Base-by-base conservation (phyloP, 2,113 vertebrate species). In the Hippolais icterina region DNA sequence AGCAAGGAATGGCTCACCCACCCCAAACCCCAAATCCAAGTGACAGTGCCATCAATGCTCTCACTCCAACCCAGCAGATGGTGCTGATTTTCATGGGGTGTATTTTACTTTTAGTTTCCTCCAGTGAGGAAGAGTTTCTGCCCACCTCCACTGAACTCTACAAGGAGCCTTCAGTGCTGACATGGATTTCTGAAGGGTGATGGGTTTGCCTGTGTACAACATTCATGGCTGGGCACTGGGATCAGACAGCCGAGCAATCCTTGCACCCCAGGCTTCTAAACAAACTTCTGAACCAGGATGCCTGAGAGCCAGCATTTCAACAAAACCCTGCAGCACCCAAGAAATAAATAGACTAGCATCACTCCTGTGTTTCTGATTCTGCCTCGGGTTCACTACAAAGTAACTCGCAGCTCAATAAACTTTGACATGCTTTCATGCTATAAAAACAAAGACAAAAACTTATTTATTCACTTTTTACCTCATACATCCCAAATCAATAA, bases 401-500 rank as follows among this genome's bases (percentile, higher is more conserved):
- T 24, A 70, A 91, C 54, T 28, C 64, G 63, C 72, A 92, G 81
- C 93, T 88, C 88, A 77, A 78, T 93, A 91, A 83, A 80, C 22
- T 95, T 93, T 78, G 89, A 87, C 94, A 82, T 65, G 84, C 93
- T 92, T 87, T 90, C 75, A 71, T 80, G 50, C 49, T 92, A 79
- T 31, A 89, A 93, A 96, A 90, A 77, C 96, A 80, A 88, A 87
- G 94, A 94, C 86, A 93, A 96, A 97, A 91, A 91, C 90, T 97
- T 90, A 94, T 76, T 96, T 92, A 79, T 94, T 97, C 94, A 39
- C 91, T 96, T 97, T 94, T 68, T 72, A 80, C 91, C 95, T 96
- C 95, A 72, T 96, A 89, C 83, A 91, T 96, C 81, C 88, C 68
- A 83, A 97, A 96, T 98, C 96, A 97, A 98, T 98, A 98, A 97